Conservation (phyloP, 2,113 vertebrate genomes). For the Scomber colias region DNA sequence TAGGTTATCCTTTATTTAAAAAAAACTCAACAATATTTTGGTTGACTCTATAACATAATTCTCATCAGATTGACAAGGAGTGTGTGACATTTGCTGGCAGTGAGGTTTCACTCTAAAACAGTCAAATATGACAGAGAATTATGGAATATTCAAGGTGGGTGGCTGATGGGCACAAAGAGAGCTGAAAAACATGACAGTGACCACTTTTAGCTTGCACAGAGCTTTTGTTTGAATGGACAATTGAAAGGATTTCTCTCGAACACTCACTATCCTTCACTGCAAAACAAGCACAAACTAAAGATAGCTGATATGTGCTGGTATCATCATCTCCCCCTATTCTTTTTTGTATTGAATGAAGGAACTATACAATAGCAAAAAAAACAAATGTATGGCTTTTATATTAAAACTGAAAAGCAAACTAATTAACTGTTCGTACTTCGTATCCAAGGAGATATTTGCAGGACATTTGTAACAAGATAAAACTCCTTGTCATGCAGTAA, state of each 20-base stretch:
- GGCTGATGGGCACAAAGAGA: slow-evolving; percentile 19
- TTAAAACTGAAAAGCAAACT: background rate
- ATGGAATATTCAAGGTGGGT: slow-evolving; percentile 11
- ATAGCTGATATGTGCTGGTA: background rate
- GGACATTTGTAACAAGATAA: background rate
- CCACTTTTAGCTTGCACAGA: slow-evolving; percentile 30
- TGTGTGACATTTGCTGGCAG: background rate
- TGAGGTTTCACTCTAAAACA: background rate
- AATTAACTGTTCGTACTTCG: background rate
- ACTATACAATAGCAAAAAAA: background rate
- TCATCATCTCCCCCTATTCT: background rate
- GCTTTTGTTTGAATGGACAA: slow-evolving; percentile 67
- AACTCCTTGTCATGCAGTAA: background rate
- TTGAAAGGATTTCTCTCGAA: slow-evolving; percentile 51
- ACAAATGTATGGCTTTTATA: background rate
- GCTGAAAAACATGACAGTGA: slow-evolving; percentile 35
- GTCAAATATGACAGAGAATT: background rate
- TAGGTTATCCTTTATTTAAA: no score
- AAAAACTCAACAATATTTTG: no score
- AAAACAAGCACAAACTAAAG: slow-evolving; percentile 25
- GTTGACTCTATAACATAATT: background rate
- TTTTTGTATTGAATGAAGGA: background rate
- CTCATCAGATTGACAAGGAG: background rate
- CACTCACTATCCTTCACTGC: slow-evolving; percentile 27
- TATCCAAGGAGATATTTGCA: background rate